Evolutionary conservation across 2,113 vertebrate species (phyloP).

Genomic region (Silurus meridionalis): DNA sequence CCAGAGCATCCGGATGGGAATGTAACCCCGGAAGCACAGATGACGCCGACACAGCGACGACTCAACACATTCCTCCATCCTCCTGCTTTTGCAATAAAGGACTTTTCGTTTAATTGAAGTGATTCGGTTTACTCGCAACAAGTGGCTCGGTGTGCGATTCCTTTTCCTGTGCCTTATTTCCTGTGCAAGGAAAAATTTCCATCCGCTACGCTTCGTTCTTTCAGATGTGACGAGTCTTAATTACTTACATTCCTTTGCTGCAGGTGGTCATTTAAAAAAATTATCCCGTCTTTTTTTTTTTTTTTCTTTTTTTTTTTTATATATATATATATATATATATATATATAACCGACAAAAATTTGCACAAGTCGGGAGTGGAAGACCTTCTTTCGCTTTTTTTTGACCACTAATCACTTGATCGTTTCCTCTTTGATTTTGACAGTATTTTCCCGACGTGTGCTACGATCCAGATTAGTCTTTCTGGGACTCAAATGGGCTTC

Average conservation of each 20-base stretch:
- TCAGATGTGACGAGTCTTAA: slow-evolving; percentile 14
- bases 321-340: too few relatives aligned
- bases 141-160: slow-evolving; percentile 21
- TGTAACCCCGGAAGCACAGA: slow-evolving; percentile 67
- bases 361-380: slow-evolving; percentile 3
- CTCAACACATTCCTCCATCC: slow-evolving; percentile 13
- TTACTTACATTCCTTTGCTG: slow-evolving; percentile 30
- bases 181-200: slow-evolving; percentile 19
- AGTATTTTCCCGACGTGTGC: slow-evolving; percentile 10
- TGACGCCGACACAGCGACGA: not conserved
- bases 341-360: slow-evolving; percentile 32
- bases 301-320: not conserved
- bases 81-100: slow-evolving; percentile 28
- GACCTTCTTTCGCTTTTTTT: not conserved
- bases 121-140: slow-evolving; percentile 26
- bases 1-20: slow-evolving; percentile 88
- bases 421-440: slow-evolving; percentile 9
- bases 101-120: slow-evolving; percentile 7
- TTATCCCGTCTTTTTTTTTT: not conserved
- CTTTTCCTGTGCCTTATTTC: slow-evolving; percentile 42
- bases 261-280: not conserved
- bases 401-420: not conserved
- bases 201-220: not conserved
- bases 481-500: not conserved
- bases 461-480: not conserved